These are phyloP conservation scores for Hydrotaea diabolus DNA, from an alignment of 2,888 invertebrate species.

Conservation along the genomic window DNA sequence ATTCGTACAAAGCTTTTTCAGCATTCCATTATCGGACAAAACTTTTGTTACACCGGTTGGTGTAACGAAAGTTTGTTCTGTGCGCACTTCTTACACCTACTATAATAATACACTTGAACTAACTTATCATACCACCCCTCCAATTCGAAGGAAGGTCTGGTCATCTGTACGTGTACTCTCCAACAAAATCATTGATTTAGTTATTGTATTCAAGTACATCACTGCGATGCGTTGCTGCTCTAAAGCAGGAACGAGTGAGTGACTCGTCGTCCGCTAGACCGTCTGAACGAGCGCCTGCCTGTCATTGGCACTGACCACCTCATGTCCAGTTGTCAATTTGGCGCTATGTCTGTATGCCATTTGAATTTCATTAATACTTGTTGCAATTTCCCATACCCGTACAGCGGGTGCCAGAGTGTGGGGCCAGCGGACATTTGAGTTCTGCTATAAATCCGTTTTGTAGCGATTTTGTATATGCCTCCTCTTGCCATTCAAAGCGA, in stretches of 20 bases:
- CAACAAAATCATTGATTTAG: not conserved
- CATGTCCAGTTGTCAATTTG: constrained; percentile 63
- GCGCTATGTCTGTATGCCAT: constrained; percentile 52
- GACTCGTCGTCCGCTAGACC: not conserved
- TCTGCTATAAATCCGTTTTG: not conserved
- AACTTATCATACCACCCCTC: not conserved
- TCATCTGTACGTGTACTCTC: not conserved
- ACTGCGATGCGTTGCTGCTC: too few relatives aligned
- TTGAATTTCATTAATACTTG: constrained; percentile 52
- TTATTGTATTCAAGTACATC: not conserved
- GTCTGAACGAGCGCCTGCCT: constrained; percentile 26
- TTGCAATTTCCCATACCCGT: not conserved
- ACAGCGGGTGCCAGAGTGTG: not conserved
- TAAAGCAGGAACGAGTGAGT: not conserved
- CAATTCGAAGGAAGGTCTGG: not conserved
- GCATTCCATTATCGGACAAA: too few relatives aligned
- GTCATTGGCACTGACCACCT: constrained; percentile 54
- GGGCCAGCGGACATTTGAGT: too few relatives aligned
- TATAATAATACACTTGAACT: too few relatives aligned
- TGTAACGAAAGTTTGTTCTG: too few relatives aligned
- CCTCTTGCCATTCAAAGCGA: not conserved
- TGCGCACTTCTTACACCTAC: too few relatives aligned
- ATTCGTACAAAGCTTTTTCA: too few relatives aligned
- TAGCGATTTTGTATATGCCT: not conserved
- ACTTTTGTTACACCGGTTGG: too few relatives aligned